These are phyloP conservation scores for Ganaspis brasiliensis DNA, from an alignment of 2,888 invertebrate genomes.

Conservation along the genomic window DNA sequence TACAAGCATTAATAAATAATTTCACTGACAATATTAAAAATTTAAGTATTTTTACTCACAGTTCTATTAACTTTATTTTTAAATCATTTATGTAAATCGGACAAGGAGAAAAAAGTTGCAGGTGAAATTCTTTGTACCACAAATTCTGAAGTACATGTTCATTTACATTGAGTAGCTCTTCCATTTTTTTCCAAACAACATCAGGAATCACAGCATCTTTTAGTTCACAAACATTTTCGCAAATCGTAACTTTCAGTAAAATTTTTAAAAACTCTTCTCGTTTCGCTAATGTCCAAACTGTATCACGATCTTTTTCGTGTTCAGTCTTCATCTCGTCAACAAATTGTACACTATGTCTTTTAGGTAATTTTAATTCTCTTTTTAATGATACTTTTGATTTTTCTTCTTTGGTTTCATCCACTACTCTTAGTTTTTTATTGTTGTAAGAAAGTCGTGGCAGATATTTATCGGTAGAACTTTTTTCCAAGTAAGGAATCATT, in stretches of 20 bases:
- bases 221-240: conserved; percentile 66
- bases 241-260: conserved; percentile 67
- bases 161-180: conserved; percentile 64
- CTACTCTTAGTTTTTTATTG: neutral
- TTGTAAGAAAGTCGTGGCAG: conserved; percentile 14
- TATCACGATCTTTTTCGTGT: too few species aligned
- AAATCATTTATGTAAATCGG: conserved; percentile 52
- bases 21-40: too few species aligned
- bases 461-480: neutral
- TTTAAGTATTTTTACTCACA: too few species aligned
- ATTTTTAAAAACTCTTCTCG: conserved; percentile 65
- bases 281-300: too few species aligned
- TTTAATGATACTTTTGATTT: too few species aligned
- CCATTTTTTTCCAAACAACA: conserved; percentile 71
- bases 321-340: too few species aligned
- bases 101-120: conserved; percentile 71
- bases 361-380: too few species aligned
- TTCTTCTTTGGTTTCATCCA: neutral
- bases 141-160: conserved; percentile 61
- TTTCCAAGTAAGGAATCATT: neutral
- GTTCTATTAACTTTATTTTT: conserved; percentile 41
- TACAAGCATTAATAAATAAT: neutral
- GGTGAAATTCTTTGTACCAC: conserved; percentile 71
- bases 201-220: conserved; percentile 69
- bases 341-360: neutral